These are phyloP conservation scores for Nesoenas mayeri DNA, from an alignment of 2,113 vertebrate species.

Conservation along the genomic window DNA sequence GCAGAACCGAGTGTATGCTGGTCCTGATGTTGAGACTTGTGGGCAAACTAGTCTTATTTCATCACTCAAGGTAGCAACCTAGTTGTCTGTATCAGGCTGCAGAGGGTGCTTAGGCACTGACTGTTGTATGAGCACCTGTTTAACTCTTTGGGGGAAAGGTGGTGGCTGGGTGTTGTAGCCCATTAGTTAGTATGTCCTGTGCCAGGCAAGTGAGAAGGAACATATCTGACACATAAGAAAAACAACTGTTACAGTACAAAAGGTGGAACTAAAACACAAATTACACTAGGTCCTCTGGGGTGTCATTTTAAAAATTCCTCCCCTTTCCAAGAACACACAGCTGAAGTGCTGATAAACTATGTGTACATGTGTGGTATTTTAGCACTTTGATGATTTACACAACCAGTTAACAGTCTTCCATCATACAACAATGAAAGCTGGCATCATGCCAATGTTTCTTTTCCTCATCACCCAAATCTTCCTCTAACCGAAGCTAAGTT, in stretches of 20 bases:
- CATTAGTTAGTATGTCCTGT: neutral
- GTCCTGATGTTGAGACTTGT: neutral
- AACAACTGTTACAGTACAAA: neutral
- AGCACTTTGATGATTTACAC: neutral
- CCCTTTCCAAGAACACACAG: neutral
- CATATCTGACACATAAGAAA: neutral
- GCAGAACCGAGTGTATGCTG: neutral
- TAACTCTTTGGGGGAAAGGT: neutral
- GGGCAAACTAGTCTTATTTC: neutral
- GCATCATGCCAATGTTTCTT: neutral
- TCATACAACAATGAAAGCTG: neutral
- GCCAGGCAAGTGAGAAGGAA: neutral
- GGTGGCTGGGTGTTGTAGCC: neutral
- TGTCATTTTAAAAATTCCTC: neutral
- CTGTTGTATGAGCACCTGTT: neutral
- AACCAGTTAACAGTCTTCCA: neutral
- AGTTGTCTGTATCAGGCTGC: neutral
- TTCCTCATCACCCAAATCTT: neutral
- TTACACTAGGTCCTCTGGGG: neutral
- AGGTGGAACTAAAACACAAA: neutral
- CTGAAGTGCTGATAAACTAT: neutral
- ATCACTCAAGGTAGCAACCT: neutral
- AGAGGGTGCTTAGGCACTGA: neutral
- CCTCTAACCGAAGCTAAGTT: neutral
- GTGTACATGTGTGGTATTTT: neutral